Percentiles rank a stretch among this genome's conserved stretches.
phyloP scores from a whole-genome alignment of 2,797 vertebrate genomes.

The Neosilurus mollespiculum region DNA sequence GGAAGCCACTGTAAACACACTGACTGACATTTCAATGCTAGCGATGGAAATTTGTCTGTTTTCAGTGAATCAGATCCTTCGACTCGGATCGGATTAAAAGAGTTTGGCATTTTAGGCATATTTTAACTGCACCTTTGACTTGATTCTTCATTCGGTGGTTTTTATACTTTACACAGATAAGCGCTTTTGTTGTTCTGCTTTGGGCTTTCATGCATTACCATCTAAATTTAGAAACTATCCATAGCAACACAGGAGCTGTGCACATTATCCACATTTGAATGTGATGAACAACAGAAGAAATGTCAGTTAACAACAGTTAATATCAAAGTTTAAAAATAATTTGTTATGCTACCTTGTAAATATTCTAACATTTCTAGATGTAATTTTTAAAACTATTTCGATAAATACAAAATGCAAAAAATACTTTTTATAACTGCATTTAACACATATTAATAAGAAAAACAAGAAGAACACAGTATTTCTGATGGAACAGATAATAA shows the following conservation, averaged over 20 bases:
- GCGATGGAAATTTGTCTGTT: background rate
- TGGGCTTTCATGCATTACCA: background rate
- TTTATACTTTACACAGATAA: background rate
- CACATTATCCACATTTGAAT: background rate
- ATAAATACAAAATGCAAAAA: background rate
- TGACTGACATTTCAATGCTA: background rate
- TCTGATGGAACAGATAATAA: background rate
- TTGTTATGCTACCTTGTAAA: background rate
- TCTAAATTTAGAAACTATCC: slow-evolving; percentile 19
- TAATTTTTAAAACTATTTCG: too few relatives aligned
- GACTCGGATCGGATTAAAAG: background rate
- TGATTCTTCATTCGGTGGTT: background rate
- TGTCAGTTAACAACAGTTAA: background rate
- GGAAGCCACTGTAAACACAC: background rate
- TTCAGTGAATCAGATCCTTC: background rate
- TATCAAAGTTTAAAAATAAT: background rate
- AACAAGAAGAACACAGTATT: background rate
- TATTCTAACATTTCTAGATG: background rate
- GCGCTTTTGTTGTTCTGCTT: background rate
- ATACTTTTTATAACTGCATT: background rate
- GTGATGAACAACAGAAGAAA: background rate
- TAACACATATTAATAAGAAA: background rate
- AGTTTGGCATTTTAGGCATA: background rate
- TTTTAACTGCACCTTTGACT: background rate
- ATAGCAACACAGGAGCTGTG: background rate